phyloP scores from a whole-genome alignment of 1,140 invertebrate genomes.

The Piezodorus guildinii region DNA sequence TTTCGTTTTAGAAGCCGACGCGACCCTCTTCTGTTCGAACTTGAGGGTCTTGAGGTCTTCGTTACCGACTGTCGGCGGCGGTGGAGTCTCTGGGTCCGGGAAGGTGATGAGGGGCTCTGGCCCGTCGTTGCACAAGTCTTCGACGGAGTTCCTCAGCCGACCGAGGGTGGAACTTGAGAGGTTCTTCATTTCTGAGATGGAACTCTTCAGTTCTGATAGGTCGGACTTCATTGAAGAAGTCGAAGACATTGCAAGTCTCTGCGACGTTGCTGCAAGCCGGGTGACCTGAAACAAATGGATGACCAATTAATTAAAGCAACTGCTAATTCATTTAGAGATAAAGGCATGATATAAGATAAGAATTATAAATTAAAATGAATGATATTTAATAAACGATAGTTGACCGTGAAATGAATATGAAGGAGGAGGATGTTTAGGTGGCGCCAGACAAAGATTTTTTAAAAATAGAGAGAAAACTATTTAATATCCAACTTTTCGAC shows the following conservation, averaged over 20 bases:
- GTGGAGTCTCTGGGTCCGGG: constrained; percentile 50
- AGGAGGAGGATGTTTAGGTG: too few relatives aligned
- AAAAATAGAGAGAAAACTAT: too few relatives aligned
- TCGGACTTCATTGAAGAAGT: constrained; percentile 60
- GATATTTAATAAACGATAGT: too few relatives aligned
- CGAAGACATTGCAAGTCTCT: constrained; percentile 37
- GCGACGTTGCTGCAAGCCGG: constrained; percentile 37
- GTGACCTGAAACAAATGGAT: constrained; percentile 20
- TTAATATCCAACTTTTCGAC: too few relatives aligned
- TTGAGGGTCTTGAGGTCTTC: constrained; percentile 48
- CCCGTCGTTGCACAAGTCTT: constrained; percentile 46
- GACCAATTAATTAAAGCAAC: too few relatives aligned
- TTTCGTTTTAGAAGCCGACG: constrained; percentile 46
- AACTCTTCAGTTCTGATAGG: constrained; percentile 58
- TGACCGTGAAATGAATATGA: too few relatives aligned
- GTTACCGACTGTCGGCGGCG: constrained; percentile 28
- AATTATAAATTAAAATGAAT: too few relatives aligned
- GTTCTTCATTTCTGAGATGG: constrained; percentile 64
- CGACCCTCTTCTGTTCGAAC: constrained; percentile 65
- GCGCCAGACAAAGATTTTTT: too few relatives aligned
- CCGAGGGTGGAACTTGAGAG: constrained; percentile 35
- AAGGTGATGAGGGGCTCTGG: constrained; percentile 60
- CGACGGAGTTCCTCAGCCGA: constrained; percentile 47
- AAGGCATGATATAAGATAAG: too few relatives aligned
- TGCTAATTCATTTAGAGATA: too few relatives aligned